Evolutionary conservation across 2,113 vertebrate species (phyloP), one percentile per base, ranked within the genome.

Genomic region (Anseranas semipalmata): DNA sequence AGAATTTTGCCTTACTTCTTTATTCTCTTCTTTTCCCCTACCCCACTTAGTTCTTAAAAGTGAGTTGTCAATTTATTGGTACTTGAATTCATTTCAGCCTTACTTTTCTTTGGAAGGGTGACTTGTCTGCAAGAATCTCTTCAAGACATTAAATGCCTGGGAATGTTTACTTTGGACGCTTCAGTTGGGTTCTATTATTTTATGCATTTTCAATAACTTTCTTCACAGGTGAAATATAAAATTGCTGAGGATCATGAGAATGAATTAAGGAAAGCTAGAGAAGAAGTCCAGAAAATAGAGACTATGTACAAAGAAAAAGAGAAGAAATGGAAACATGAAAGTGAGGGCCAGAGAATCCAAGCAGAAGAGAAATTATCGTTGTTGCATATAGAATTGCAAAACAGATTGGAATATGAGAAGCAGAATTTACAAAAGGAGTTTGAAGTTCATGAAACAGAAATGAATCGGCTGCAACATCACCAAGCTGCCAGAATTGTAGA

Each of bases 401-500:
- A 88, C 14, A 97, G 97, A 87, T 94, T 85, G 0, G 94, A 97
- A 17, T 46, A 32, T 9, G 98, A 99, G 89, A 98, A 92, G 63
- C 91, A 46, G 37, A 56, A 58, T 16, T 80, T 98, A 45, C 80
- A 97, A 53, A 93, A 95, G 53, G 96, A 96, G 24, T 97, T 98
- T 95, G 89, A 97, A 43, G 85, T 95, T 35, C 97, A 90, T 32
- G 97, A 98, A 76, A 37, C 75, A 11, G 95, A 97, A 84, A 97
- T 98, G 98, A 86, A 85, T 75, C 85, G 41, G 6, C 87, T 98
- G 43, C 97, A 96, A 56, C 95, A 97, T 39, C 94, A 94, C 45
- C 98, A 98, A 85, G 97, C 97, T 19, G 94, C 97, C 72, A 97
- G 28, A 94, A 98, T 98, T 73, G n/a, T 96, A 37, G 97, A 97